Evolutionary conservation across 2,797 vertebrate species (phyloP), one percentile per base, ranked within the genome.

Genomic region (Centroberyx gerrardi): DNA sequence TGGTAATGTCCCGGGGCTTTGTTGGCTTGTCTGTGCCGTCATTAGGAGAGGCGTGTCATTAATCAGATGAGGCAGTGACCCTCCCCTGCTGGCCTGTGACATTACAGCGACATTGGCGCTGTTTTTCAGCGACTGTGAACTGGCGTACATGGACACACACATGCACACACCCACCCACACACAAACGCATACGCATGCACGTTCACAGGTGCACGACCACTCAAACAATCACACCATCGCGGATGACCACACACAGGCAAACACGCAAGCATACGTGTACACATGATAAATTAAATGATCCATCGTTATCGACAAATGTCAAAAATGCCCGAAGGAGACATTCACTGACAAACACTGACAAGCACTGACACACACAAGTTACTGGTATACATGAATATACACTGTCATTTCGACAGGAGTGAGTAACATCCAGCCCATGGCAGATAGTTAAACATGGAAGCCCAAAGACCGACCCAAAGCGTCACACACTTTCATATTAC

Each of bases 61-160:
- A 85, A 91, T 93, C 90, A 93, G 80, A 81, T 68, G 48, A 52
- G 79, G 74, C 62, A 8, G 62, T 66, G 86, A 84, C 85, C 76
- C 86, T 48, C 67, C 85, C 81, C 82, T 72, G 63, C 68, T 69
- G 51, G 49, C 71, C 77, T 72, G 73, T 92, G 90, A 92, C 90
- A 83, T 88, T 89, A 87, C 59, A 82, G 52, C 2, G 61, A 85
- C 83, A 85, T 85, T 87, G 80, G 73, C 74, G 67, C 55, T 75
- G 70, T 84, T 80, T 87, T 82, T 88, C 66, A 72, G 66, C 49
- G 1, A 18, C 62, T 80, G 40, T 27, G 31, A 6, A 42, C 54
- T 49, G 51, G 49, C 62, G 1, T 28, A 60, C 40, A 46, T 27
- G 40, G 22, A 60, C 49, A 64, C 13, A 49, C 53, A 65, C 62